These are phyloP conservation scores for Caenorhabditis sp. DNA, from an alignment of 2,888 invertebrate species.

Conservation along the genomic window DNA sequence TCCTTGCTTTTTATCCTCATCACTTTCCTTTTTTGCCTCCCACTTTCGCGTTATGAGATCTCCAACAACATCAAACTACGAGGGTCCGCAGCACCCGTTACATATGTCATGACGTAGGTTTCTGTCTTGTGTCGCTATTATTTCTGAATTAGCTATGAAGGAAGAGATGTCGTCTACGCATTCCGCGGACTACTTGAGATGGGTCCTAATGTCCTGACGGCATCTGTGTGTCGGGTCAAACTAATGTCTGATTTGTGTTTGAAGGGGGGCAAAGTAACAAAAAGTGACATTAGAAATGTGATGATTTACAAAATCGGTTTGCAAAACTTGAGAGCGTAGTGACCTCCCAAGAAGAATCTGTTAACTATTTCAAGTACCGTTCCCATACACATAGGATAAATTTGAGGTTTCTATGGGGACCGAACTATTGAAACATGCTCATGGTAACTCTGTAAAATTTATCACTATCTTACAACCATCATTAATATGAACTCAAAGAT, in stretches of 20 bases:
- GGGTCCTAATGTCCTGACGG: conserved; percentile 14
- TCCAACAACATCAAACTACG: conserved; percentile 26
- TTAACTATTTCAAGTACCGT: too few relatives aligned
- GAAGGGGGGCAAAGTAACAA: conserved; percentile 12
- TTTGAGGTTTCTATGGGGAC: too few relatives aligned
- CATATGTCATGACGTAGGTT: conserved; percentile 20
- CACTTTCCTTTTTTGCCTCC: conserved; percentile 2
- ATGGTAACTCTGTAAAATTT: too few relatives aligned
- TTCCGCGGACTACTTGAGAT: conserved; percentile 40
- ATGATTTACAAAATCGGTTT: too few relatives aligned
- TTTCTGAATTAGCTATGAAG: conserved; percentile 47
- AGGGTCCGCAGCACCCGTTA: too few relatives aligned
- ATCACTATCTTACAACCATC: too few relatives aligned
- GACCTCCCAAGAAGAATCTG: too few relatives aligned
- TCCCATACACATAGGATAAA: too few relatives aligned
- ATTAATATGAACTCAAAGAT: too few relatives aligned
- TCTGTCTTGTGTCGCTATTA: conserved; percentile 39
- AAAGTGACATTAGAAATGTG: not conserved
- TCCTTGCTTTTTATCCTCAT: not conserved
- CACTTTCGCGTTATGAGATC: not conserved
- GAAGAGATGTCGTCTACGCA: conserved; percentile 28
- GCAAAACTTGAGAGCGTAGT: too few relatives aligned
- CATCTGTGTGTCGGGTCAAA: conserved; percentile 18
- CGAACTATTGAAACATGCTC: too few relatives aligned
- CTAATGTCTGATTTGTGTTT: not conserved